These are phyloP conservation scores for Drosophila cognata DNA, from an alignment of 2,888 invertebrate genomes.

Conservation along the genomic window DNA sequence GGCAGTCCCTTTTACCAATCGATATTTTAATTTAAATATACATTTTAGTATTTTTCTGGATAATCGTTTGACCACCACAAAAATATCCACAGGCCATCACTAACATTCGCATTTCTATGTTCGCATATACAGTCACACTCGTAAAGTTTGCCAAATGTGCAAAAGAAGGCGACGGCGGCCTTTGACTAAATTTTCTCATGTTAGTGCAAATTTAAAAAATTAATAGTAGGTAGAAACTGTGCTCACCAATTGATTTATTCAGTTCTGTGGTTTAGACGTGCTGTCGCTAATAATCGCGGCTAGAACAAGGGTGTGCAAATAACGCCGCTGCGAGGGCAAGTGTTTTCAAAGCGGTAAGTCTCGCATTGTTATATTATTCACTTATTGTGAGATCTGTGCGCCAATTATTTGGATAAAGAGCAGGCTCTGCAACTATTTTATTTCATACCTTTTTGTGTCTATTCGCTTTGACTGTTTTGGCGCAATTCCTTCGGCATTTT, in stretches of 20 bases:
- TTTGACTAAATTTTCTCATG: constrained; percentile 1
- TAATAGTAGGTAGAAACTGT: neutral
- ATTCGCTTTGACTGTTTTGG: constrained; percentile 74
- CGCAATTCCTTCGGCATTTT: constrained; percentile 70
- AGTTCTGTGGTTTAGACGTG: constrained; percentile 4
- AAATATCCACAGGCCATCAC: constrained; percentile 11
- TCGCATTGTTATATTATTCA: constrained; percentile 20
- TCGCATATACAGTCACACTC: constrained; percentile 35
- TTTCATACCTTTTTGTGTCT: constrained; percentile 37
- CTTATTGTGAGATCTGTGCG: neutral
- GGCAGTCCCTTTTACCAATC: neutral
- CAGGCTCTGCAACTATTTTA: constrained; percentile 18
- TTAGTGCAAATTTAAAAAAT: constrained; percentile 15
- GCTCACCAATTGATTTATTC: neutral
- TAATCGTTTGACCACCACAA: neutral
- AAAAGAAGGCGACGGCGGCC: constrained; percentile 31
- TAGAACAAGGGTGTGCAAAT: constrained; percentile 30
- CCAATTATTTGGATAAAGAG: neutral
- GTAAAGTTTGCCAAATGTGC: constrained; percentile 56
- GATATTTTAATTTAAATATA: constrained; percentile 6
- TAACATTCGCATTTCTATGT: constrained; percentile 13
- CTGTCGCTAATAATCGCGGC: constrained; percentile 1
- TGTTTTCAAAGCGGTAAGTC: constrained; percentile 48
- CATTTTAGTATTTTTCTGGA: constrained; percentile 21
- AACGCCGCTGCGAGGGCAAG: constrained; percentile 40